phyloP scores from a whole-genome alignment of 1,140 invertebrate genomes.

The Leptinotarsa defecta region DNA sequence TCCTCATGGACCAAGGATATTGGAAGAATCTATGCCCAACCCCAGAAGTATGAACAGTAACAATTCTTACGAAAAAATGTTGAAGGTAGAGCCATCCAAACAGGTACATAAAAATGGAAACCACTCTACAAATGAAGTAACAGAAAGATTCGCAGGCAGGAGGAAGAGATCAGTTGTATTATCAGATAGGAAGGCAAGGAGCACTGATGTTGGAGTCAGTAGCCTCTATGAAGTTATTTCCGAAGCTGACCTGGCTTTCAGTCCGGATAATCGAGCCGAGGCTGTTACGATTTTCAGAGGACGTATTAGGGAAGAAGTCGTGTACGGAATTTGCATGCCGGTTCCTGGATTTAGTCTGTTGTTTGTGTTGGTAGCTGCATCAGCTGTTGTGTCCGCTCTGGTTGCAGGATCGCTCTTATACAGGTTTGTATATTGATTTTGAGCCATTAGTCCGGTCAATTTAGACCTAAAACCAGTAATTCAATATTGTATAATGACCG shows the following conservation, averaged over 20 bases:
- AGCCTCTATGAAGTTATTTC: constrained; percentile 91
- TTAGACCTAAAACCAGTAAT: no score
- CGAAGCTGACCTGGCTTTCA: constrained; percentile 89
- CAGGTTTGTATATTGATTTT: constrained; percentile 22
- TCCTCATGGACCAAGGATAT: constrained; percentile 78
- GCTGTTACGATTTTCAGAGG: constrained; percentile 86
- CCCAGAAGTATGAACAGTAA: constrained; percentile 34
- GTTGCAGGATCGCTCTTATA: constrained; percentile 49
- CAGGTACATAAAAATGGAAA: neutral
- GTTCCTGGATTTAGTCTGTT: constrained; percentile 85
- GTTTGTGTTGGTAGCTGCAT: constrained; percentile 83
- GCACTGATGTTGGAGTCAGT: constrained; percentile 83
- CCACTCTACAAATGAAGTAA: neutral
- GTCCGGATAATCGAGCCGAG: constrained; percentile 76
- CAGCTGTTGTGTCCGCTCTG: constrained; percentile 79
- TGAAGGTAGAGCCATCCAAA: neutral
- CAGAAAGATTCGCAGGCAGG: constrained; percentile 9
- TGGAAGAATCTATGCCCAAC: constrained; percentile 58
- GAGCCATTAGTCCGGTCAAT: no score
- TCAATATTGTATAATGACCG: no score
- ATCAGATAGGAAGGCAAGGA: constrained; percentile 68
- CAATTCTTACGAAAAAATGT: constrained; percentile 21
- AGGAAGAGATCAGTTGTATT: constrained; percentile 68
- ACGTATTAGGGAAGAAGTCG: constrained; percentile 82
- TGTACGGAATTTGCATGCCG: constrained; percentile 90